A percentile compares a stretch with the other conserved stretches of the same genome.
These are phyloP conservation scores for Pteria penguin DNA, from an alignment of 2,888 invertebrate genomes.

Conservation along the genomic window DNA sequence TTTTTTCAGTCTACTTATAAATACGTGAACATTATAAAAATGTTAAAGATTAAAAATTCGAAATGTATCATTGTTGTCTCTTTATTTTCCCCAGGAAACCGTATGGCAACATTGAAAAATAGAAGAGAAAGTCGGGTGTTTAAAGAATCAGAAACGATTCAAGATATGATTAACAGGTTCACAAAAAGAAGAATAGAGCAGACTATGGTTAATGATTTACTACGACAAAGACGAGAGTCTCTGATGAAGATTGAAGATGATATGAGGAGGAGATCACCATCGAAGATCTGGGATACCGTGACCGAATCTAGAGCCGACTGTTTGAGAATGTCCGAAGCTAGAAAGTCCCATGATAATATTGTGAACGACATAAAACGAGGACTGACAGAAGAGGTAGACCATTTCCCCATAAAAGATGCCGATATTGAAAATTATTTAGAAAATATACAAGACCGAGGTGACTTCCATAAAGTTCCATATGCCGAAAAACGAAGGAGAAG, in stretches of 20 bases:
- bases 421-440: not conserved
- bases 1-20: too few species aligned
- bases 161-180: slow-evolving; percentile 35
- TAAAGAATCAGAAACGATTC: not conserved
- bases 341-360: not conserved
- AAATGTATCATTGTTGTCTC: too few species aligned
- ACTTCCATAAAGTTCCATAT: not conserved
- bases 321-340: not conserved
- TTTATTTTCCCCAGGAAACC: too few species aligned
- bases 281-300: slow-evolving; percentile 6
- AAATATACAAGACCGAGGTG: not conserved
- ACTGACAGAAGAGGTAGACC: not conserved
- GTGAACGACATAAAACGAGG: not conserved
- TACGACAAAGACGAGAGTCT: slow-evolving; percentile 25
- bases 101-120: too few species aligned
- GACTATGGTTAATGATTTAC: slow-evolving; percentile 14
- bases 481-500: not conserved
- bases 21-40: too few species aligned
- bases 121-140: not conserved
- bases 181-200: slow-evolving; percentile 27
- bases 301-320: not conserved
- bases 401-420: not conserved
- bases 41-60: too few species aligned
- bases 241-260: not conserved
- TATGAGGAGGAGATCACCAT: not conserved